Evolutionary conservation across 2,888 invertebrate genomes (phyloP).

Genomic region (Cyrtodaria siliqua): DNA sequence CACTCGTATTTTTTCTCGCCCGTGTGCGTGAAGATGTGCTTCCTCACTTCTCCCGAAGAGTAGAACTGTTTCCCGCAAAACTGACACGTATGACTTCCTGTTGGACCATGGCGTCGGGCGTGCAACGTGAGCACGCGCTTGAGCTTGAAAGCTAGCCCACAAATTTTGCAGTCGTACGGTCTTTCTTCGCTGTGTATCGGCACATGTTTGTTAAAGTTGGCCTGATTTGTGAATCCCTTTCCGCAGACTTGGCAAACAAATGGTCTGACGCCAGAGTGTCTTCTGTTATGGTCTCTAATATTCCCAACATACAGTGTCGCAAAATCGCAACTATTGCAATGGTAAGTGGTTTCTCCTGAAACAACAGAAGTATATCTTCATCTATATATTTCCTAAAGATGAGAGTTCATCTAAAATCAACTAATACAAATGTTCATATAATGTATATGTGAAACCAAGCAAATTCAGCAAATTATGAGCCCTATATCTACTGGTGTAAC

Average conservation of each 20-base stretch:
- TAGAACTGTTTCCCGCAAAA: slow-evolving; percentile 56
- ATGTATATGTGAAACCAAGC: too few relatives aligned
- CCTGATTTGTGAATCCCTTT: slow-evolving; percentile 51
- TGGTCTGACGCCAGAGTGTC: slow-evolving; percentile 51
- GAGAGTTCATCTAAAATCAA: too few relatives aligned
- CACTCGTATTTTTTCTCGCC: slow-evolving; percentile 60
- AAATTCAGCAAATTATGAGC: too few relatives aligned
- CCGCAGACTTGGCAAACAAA: slow-evolving; percentile 52
- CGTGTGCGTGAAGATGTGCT: slow-evolving; percentile 61
- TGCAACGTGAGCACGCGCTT: slow-evolving; percentile 57
- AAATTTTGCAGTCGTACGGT: slow-evolving; percentile 61
- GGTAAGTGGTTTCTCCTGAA: slow-evolving; percentile 4
- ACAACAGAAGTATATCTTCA: neutral
- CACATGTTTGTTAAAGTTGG: slow-evolving; percentile 59
- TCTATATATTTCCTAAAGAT: too few relatives aligned
- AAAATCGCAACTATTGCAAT: slow-evolving; percentile 21
- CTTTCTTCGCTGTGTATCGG: slow-evolving; percentile 59
- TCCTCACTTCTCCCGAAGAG: slow-evolving; percentile 53
- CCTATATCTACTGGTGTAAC: too few relatives aligned
- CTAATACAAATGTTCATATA: too few relatives aligned
- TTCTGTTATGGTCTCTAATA: slow-evolving; percentile 40
- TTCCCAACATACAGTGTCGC: slow-evolving; percentile 1
- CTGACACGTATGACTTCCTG: slow-evolving; percentile 55
- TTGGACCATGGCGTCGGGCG: slow-evolving; percentile 54
- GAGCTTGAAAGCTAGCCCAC: slow-evolving; percentile 61